These are phyloP conservation scores for Sycophila sp. DNA, from an alignment of 1,140 invertebrate genomes.

Conservation along the genomic window DNA sequence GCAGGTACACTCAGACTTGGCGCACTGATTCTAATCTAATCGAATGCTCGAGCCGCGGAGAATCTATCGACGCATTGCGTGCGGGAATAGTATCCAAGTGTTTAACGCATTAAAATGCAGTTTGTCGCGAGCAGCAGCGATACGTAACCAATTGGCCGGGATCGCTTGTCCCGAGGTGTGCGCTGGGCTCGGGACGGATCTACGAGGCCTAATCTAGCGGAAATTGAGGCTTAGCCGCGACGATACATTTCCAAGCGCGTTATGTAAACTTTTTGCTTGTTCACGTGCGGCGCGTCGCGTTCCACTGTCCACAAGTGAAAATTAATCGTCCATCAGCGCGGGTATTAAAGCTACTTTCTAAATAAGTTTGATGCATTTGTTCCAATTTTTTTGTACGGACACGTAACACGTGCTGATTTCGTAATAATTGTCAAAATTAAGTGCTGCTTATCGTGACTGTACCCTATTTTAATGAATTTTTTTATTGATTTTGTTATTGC, in stretches of 20 bases:
- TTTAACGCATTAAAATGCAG: no score
- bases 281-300: neutral
- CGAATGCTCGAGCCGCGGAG: neutral
- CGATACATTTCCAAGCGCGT: neutral
- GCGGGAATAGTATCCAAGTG: no score
- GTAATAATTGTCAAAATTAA: no score
- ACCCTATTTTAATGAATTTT: no score
- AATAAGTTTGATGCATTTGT: neutral
- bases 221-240: constrained; percentile 1
- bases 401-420: no score
- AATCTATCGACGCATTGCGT: neutral
- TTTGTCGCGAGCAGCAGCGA: neutral
- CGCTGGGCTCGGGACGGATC: neutral
- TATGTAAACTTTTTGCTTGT: neutral
- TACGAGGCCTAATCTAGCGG: neutral
- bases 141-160: neutral
- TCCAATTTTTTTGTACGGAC: no score
- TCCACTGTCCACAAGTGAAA: neutral
- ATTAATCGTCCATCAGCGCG: constrained; percentile 6
- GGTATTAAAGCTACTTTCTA: constrained; percentile 33
- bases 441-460: no score
- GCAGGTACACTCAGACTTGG: no score
- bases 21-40: constrained; percentile 13
- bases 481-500: no score
- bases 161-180: neutral